phyloP scores from a whole-genome alignment of 1,140 invertebrate species.

The Odontomachus brunneus region DNA sequence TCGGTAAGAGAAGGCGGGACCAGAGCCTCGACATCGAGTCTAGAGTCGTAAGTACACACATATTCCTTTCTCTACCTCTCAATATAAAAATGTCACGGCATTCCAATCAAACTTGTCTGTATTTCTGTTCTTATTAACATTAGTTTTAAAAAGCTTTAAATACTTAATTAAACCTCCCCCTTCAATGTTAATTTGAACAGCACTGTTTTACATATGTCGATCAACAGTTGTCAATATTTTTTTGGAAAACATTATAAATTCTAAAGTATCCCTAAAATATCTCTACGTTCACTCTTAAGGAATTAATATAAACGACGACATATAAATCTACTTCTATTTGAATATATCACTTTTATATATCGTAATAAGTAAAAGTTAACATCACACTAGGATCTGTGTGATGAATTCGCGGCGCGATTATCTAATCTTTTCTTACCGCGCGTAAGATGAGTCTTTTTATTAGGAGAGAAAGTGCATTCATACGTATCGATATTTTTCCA shows the following conservation, averaged over 20 bases:
- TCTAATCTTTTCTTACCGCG: not conserved
- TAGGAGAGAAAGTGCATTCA: constrained; percentile 8
- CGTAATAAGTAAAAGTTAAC: not conserved
- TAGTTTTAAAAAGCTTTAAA: not conserved
- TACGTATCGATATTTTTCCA: constrained; percentile 20
- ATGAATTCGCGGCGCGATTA: not conserved
- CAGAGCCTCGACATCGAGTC: constrained; percentile 95
- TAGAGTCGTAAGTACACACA: constrained; percentile 89
- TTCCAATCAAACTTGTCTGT: not conserved
- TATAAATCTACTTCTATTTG: too few species aligned
- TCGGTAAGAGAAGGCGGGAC: constrained; percentile 89
- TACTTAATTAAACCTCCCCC: too few species aligned
- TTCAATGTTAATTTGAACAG: not conserved
- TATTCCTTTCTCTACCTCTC: not conserved
- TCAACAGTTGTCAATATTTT: not conserved
- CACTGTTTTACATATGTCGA: not conserved
- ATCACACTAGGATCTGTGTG: not conserved
- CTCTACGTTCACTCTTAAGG: too few species aligned
- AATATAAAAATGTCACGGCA: not conserved
- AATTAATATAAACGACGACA: too few species aligned
- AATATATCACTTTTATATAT: too few species aligned
- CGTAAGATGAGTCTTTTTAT: not conserved
- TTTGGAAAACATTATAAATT: not conserved
- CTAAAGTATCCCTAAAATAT: too few species aligned
- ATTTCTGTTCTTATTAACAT: constrained; percentile 14